Conservation (phyloP, 2,888 invertebrate species). For the Plebejus argus region DNA sequence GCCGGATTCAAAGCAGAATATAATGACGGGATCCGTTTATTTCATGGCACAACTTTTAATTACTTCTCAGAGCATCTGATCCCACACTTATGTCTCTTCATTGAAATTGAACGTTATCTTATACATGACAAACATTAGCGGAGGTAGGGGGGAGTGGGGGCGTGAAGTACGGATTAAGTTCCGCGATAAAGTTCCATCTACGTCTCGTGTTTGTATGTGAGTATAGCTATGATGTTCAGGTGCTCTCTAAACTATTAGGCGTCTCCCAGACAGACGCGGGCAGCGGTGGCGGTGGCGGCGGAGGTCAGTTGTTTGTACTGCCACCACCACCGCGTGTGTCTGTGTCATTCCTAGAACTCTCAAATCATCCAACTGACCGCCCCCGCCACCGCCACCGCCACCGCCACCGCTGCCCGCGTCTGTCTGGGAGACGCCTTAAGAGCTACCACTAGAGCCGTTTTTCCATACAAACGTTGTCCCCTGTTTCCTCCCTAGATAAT, state of each 20-base stretch:
- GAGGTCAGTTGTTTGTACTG: too few relatives aligned
- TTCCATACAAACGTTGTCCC: too few relatives aligned
- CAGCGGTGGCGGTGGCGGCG: too few relatives aligned
- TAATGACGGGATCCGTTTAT: neutral
- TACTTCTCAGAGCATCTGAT: neutral
- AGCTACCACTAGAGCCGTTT: too few relatives aligned
- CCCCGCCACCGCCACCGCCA: too few relatives aligned
- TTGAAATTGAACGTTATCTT: conserved; percentile 26
- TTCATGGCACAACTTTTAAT: conserved; percentile 16
- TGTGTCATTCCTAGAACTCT: too few relatives aligned
- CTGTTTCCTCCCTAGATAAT: too few relatives aligned
- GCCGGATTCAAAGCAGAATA: neutral
- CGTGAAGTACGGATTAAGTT: conserved; percentile 1
- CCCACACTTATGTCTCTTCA: conserved; percentile 18
- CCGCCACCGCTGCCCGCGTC: too few relatives aligned
- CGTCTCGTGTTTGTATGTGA: neutral
- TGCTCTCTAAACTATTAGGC: neutral
- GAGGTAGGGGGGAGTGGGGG: neutral
- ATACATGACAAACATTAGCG: conserved; percentile 6
- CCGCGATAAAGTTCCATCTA: neutral
- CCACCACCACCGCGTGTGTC: too few relatives aligned
- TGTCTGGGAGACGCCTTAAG: too few relatives aligned
- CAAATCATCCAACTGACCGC: too few relatives aligned
- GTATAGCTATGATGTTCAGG: neutral
- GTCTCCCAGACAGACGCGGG: too few relatives aligned